Evolutionary conservation across 2,113 vertebrate species (phyloP).

Genomic region (Zingel zingel): DNA sequence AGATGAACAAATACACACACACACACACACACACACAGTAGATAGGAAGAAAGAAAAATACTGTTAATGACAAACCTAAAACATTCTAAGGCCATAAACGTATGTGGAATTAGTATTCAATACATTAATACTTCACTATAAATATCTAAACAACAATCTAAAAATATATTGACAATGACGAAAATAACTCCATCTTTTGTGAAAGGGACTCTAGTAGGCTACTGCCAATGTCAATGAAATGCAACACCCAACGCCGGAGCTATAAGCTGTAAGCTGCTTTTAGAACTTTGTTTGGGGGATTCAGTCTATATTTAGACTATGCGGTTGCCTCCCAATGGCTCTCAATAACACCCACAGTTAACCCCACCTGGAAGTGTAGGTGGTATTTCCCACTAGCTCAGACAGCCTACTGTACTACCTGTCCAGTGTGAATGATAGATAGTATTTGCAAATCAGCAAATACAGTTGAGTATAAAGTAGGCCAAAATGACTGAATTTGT

Average conservation of each 20-base stretch:
- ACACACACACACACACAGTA: neutral
- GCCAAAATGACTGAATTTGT: neutral
- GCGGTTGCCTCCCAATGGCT: slow-evolving; percentile 1
- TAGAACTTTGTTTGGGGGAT: slow-evolving; percentile 27
- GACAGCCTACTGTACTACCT: slow-evolving; percentile 1
- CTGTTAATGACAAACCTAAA: neutral
- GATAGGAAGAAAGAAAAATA: neutral
- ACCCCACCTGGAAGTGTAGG: neutral
- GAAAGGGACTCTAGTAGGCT: neutral
- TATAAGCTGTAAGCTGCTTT: slow-evolving; percentile 47
- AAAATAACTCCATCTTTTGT: neutral
- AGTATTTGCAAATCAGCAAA: neutral
- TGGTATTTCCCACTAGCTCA: slow-evolving; percentile 9
- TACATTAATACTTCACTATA: neutral
- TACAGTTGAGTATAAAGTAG: neutral
- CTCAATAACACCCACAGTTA: neutral
- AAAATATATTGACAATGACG: neutral
- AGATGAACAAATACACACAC: neutral
- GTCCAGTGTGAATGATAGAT: slow-evolving; percentile 2
- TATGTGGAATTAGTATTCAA: neutral
- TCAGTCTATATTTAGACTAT: slow-evolving; percentile 42
- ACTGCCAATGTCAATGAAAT: neutral
- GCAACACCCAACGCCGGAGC: neutral
- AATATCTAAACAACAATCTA: neutral
- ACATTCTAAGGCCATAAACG: neutral